These are phyloP conservation scores for Progne subis DNA, from an alignment of 2,113 vertebrate species.

Conservation along the genomic window DNA sequence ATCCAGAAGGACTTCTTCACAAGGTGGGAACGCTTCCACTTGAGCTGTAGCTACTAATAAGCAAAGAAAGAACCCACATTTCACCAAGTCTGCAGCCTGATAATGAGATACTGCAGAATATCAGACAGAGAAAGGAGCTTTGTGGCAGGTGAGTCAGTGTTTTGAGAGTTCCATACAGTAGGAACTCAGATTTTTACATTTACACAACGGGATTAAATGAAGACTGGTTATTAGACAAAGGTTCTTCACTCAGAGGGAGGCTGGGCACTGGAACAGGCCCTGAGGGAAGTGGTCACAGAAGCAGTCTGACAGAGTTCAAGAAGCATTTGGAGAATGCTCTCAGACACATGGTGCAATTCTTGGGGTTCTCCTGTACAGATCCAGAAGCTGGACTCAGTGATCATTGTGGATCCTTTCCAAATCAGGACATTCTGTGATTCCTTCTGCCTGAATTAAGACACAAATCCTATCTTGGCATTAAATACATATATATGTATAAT, in stretches of 20 bases:
- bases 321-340: neutral
- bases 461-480: neutral
- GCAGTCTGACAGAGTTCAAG: neutral
- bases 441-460: neutral
- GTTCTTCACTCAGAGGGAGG: neutral
- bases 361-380: neutral
- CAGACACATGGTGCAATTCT: rapidly evolving
- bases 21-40: neutral
- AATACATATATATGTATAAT: neutral
- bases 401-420: neutral
- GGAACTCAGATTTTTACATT: neutral
- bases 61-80: neutral
- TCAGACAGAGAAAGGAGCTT: neutral
- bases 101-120: neutral
- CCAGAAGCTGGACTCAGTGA: neutral
- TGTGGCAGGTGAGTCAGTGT: neutral
- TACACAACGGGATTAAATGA: neutral
- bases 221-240: neutral
- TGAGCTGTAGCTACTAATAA: neutral
- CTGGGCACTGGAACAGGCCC: neutral
- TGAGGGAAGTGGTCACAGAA: neutral
- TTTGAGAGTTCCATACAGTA: neutral
- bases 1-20: neutral
- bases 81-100: neutral
- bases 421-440: neutral